Base-by-base conservation (phyloP, 1,140 invertebrate genomes). In the Aphaenogaster rudis region DNA sequence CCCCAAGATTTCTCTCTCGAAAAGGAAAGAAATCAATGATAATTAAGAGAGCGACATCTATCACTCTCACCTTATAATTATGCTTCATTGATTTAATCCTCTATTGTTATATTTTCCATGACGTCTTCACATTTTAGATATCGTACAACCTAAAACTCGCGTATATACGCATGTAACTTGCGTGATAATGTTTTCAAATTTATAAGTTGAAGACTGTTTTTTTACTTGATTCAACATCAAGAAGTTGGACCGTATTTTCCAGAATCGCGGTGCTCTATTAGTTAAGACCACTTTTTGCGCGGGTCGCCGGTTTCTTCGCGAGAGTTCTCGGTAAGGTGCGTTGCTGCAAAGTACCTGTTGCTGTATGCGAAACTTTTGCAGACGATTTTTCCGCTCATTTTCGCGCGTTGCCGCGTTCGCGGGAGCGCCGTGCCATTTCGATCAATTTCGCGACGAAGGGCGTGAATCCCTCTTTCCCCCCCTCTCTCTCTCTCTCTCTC, bases 321-420 rank as follows among this genome's bases (percentile, higher is more conserved):
- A 74, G 42, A 61, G 33, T 84, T 76, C 80, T 76, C 33, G 54
- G n/a, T 71, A 84, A 84, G 69, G 54, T 72, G 54, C 69, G 69
- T 84, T 76, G 28, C 57, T 61, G 42, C 28, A 61, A 48, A 84
- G 80, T 84, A 84, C 80, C 80, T 84, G 80, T 84, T 84, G 80
- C 80, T 84, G 54, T 84, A 81, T 63, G 80, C 54, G 69, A 84
- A 81, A 84, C 80, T 84, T 82, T 84, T 84, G 80, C 33, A 54
- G 54, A 84, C 69, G 69, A 84, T 84, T 84, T 84, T 84, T 84
- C 80, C 80, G 42, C 42, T 61, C n/a, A 76, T 84, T 84, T 84
- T 84, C 79, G 66, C 63, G 17, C 63, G 66, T 21, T 76, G 36
- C 42, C 78, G 63, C 13, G 42, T 28, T 67, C 69, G 80, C 39